Base-by-base conservation (phyloP, 2,888 invertebrate genomes). In the Rhodophaea formosa region DNA sequence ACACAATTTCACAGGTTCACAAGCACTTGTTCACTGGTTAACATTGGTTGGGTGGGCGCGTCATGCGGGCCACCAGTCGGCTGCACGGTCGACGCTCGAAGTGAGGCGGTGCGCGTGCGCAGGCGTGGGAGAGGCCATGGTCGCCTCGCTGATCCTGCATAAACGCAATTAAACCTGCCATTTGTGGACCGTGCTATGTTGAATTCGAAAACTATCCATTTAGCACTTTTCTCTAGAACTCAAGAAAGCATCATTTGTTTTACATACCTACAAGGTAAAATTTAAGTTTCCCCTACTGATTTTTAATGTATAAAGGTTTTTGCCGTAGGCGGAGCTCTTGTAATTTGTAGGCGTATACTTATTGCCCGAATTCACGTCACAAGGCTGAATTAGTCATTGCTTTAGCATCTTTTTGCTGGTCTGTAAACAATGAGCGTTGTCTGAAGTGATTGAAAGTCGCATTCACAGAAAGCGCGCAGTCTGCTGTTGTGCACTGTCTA, bases 261-360 rank as follows among this genome's bases (percentile, higher is more conserved):
- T 5, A 5, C 5, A 23, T 23, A 23, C 23, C 23, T 23, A 23
- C 23, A 23, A 3, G 2, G 2, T 23, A n/a, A n/a, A n/a, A n/a
- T 23, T 23, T 23, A 3, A 23, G 23, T 23, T 23, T 23, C 23
- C 5, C 23, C 5, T 23, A 23, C 5, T 23, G 2, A 3, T 23
- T 23, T 23, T 23, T 23, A 3, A 23, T 23, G 1, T 10, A 12
- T 14, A 64, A 66, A 67, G 56, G 23, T 82, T 85, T 84, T 82
- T 80, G 66, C 68, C 70, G 88, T 89, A 83, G 90, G 90, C 88
- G 88, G 89, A 81, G 85, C 88, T 72, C 73, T 67, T 77, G 75
- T 78, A 77, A 80, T 76, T 82, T 82, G 88, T 85, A 86, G 89
- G 89, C 88, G 89, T 76, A 75, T 8, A 64, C 80, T 80, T 69